phyloP scores from a whole-genome alignment of 2,888 invertebrate species.

The Oscheius sp. region DNA sequence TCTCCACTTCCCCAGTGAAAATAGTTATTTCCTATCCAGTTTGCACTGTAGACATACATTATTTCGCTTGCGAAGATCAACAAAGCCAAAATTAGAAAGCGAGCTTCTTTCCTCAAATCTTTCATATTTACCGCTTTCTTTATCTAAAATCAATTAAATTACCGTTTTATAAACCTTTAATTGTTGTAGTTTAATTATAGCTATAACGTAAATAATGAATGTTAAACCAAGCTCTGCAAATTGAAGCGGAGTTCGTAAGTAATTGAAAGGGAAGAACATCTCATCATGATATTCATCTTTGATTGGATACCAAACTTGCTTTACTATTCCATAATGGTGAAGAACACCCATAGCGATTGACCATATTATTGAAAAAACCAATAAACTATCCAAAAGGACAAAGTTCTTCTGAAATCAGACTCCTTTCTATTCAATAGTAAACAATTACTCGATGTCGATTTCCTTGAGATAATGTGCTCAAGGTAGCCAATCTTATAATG shows the following conservation, averaged over 20 bases:
- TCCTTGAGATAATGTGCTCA: not conserved
- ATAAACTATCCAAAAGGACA: not conserved
- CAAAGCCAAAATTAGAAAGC: not conserved
- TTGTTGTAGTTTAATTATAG: not conserved
- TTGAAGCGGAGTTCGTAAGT: not conserved
- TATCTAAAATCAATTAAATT: not conserved
- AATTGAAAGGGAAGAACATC: slow-evolving; percentile 11
- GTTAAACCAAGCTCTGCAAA: slow-evolving; percentile 5
- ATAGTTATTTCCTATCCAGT: slow-evolving; percentile 16
- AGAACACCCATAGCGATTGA: not conserved
- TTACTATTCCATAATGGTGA: slow-evolving; percentile 16
- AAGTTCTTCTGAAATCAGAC: not conserved
- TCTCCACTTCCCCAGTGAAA: not conserved
- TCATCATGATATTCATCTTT: slow-evolving; percentile 18
- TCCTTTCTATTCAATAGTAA: not conserved
- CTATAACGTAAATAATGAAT: not conserved
- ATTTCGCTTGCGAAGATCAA: slow-evolving; percentile 15
- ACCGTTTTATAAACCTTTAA: no score
- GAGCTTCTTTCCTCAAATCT: not conserved
- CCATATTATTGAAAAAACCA: not conserved
- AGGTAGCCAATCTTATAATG: not conserved
- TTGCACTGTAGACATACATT: slow-evolving; percentile 4
- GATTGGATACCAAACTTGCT: slow-evolving; percentile 9
- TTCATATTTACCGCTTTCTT: not conserved
- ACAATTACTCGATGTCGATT: not conserved